These are phyloP conservation scores for Drosophila stalkeri DNA, from an alignment of 2,888 invertebrate genomes.

Conservation along the genomic window DNA sequence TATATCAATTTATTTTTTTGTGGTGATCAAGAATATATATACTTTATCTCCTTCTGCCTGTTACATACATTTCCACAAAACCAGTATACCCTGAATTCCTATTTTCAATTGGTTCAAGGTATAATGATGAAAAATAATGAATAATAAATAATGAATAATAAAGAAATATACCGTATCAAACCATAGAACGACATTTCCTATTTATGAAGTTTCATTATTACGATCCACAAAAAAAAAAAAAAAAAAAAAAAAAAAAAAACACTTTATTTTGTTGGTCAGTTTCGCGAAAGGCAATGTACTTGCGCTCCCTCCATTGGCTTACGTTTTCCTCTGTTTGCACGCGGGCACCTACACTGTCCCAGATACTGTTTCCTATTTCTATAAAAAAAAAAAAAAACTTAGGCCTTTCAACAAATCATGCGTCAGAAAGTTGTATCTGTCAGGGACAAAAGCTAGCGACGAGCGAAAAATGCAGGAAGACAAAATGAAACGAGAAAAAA, in stretches of 20 bases:
- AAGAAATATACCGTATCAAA: too few relatives aligned
- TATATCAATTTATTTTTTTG: too few relatives aligned
- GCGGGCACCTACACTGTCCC: conserved; percentile 52
- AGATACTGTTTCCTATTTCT: conserved; percentile 62
- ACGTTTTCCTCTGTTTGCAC: conserved; percentile 14
- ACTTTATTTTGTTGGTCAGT: conserved; percentile 26
- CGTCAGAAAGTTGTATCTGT: conserved; percentile 79
- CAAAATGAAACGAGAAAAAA: conserved; percentile 34
- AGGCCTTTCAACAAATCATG: conserved; percentile 78
- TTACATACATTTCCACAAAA: too few relatives aligned
- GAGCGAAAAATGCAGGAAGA: conserved; percentile 54
- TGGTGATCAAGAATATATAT: too few relatives aligned
- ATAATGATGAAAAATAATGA: not conserved
- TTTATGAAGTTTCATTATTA: conserved; percentile 2
- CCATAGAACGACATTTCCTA: not conserved
- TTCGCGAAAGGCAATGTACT: conserved; percentile 33
- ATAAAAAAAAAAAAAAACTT: conserved; percentile 63
- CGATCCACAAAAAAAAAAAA: not conserved
- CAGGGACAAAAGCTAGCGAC: conserved; percentile 60
- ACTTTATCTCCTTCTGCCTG: too few relatives aligned
- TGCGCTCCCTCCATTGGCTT: conserved; percentile 27
- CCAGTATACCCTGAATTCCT: too few relatives aligned
- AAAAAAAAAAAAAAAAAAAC: conserved; percentile 5
- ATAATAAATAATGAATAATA: not conserved
- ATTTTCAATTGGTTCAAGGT: too few relatives aligned